Conservation (phyloP, 2,888 invertebrate species). For the Parnassius apollo region DNA sequence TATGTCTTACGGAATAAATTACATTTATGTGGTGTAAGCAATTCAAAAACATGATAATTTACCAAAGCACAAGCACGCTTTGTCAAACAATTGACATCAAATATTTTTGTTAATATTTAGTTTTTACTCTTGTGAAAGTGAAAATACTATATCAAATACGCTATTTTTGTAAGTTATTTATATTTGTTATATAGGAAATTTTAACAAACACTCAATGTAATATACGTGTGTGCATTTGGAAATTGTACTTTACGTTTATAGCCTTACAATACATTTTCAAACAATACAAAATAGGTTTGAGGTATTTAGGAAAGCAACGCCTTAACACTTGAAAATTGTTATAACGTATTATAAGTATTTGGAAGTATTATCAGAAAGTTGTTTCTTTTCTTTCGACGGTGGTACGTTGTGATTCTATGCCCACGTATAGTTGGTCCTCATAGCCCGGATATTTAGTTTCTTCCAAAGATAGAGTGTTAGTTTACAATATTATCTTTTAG, state of each 20-base stretch:
- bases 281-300: background rate
- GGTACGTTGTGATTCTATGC: conserved; percentile 30
- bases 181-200: conserved; percentile 20
- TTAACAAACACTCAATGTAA: conserved; percentile 28
- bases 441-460: conserved; percentile 66
- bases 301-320: conserved; percentile 33
- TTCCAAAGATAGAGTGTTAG: conserved; percentile 78
- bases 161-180: conserved; percentile 27
- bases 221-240: conserved; percentile 4
- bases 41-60: background rate
- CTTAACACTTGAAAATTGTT: conserved; percentile 41
- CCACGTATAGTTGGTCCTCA: conserved; percentile 47
- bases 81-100: background rate
- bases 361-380: conserved; percentile 43
- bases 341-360: conserved; percentile 42
- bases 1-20: background rate
- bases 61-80: background rate
- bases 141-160: conserved; percentile 9
- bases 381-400: conserved; percentile 35
- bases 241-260: conserved; percentile 1
- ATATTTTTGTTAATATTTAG: no score
- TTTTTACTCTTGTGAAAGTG: background rate
- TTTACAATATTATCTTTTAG: conserved; percentile 63
- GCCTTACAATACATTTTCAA: background rate
- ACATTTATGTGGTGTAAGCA: no score